Evolutionary conservation across 2,113 vertebrate species (phyloP).

Genomic region (Pongo abelii): DNA sequence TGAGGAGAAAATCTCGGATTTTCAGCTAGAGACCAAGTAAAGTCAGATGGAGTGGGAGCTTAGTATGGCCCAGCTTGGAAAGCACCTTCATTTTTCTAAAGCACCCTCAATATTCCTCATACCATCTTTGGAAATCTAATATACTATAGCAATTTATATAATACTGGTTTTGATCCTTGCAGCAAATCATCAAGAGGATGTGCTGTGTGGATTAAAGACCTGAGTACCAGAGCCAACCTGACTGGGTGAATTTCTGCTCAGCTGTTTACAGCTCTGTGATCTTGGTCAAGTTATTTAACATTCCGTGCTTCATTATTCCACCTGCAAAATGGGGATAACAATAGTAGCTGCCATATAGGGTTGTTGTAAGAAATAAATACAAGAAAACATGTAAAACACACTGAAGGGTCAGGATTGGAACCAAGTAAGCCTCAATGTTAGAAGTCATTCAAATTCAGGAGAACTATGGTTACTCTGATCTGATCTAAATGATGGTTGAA

Average conservation of each 20-base stretch:
- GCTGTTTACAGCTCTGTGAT: background rate
- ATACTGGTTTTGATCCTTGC: background rate
- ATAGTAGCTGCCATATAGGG: background rate
- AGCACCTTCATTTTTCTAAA: background rate
- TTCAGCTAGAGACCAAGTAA: background rate
- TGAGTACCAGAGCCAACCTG: accelerated
- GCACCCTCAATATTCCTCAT: background rate
- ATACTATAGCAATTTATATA: background rate
- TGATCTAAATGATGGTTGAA: background rate
- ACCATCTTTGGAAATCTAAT: background rate
- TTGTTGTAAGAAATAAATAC: background rate
- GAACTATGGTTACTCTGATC: background rate
- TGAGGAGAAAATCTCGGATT: background rate
- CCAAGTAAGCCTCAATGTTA: background rate
- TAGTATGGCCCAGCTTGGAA: background rate
- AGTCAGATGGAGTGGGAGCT: background rate
- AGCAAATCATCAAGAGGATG: background rate
- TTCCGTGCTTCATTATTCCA: background rate
- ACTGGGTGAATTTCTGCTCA: background rate
- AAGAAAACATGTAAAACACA: background rate
- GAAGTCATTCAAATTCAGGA: background rate
- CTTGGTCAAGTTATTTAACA: background rate
- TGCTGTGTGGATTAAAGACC: background rate
- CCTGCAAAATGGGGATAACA: background rate
- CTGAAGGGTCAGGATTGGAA: background rate